A percentile compares a stretch with the other conserved stretches of the same genome.
phyloP scores from a whole-genome alignment of 2,888 invertebrate genomes.

The Pandemis corylana region DNA sequence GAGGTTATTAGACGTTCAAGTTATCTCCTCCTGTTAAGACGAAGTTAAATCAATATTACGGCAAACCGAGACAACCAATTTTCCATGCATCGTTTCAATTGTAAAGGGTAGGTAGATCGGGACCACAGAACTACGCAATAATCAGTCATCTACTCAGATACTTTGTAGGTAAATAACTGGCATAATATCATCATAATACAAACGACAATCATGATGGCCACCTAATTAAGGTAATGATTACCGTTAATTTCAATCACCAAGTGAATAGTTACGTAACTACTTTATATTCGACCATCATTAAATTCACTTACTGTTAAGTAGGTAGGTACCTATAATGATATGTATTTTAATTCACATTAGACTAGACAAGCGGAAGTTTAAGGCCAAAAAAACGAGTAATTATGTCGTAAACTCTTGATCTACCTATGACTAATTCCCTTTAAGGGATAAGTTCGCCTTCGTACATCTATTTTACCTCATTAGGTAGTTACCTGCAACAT shows the following conservation, averaged over 20 bases:
- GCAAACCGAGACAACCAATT: neutral
- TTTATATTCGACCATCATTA: conserved; percentile 1
- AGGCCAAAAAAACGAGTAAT: neutral
- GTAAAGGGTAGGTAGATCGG: neutral
- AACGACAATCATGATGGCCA: neutral
- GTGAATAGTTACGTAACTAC: conserved; percentile 8
- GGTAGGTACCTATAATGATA: neutral
- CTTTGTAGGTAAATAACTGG: neutral
- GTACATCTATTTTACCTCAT: too few species aligned
- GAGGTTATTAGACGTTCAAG: neutral
- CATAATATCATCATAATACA: neutral
- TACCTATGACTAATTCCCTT: neutral
- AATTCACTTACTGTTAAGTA: neutral
- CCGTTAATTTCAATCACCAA: neutral
- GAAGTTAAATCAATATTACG: neutral
- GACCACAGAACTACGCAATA: neutral
- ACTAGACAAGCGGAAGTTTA: neutral
- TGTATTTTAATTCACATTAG: neutral
- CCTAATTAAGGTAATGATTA: neutral
- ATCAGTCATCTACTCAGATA: neutral
- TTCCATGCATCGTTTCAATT: neutral
- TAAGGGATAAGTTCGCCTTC: too few species aligned
- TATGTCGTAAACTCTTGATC: neutral
- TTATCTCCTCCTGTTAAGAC: neutral
- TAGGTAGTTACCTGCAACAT: too few species aligned